phyloP scores from a whole-genome alignment of 2,797 vertebrate species.

The Pangasius sanitwongsei region DNA sequence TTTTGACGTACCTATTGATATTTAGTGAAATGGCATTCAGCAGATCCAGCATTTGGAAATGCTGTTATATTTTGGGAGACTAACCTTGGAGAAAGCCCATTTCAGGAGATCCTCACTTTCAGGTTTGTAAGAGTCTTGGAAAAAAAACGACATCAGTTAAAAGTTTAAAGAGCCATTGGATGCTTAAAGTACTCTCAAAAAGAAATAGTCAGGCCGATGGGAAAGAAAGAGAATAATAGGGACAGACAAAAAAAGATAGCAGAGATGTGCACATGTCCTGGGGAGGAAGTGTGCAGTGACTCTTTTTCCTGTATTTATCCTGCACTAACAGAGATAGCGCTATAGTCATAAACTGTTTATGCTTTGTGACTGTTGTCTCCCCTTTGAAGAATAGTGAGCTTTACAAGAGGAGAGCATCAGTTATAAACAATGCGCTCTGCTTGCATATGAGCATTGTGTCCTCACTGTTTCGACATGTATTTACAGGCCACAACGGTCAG shows the following conservation, averaged over 20 bases:
- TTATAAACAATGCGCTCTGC: constrained; percentile 46
- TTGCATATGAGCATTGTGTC: constrained; percentile 40
- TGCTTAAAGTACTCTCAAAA: background rate
- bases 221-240: background rate
- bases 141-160: background rate
- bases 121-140: background rate
- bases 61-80: background rate
- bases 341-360: constrained; percentile 57
- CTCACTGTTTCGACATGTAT: constrained; percentile 49
- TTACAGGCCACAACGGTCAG: constrained; percentile 43
- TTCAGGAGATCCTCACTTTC: background rate
- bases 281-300: constrained; percentile 45
- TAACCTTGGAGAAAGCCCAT: background rate
- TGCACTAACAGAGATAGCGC: constrained; percentile 58
- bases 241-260: background rate
- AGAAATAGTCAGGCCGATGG: background rate
- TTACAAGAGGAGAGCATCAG: constrained; percentile 47
- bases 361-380: constrained; percentile 43
- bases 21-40: background rate
- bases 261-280: constrained; percentile 19
- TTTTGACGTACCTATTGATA: background rate
- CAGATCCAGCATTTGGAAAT: background rate
- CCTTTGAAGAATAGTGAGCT: constrained; percentile 50
- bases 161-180: background rate
- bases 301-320: constrained; percentile 61